These are phyloP conservation scores for Drosophila bifasciata DNA, from an alignment of 1,140 invertebrate genomes.

Conservation along the genomic window DNA sequence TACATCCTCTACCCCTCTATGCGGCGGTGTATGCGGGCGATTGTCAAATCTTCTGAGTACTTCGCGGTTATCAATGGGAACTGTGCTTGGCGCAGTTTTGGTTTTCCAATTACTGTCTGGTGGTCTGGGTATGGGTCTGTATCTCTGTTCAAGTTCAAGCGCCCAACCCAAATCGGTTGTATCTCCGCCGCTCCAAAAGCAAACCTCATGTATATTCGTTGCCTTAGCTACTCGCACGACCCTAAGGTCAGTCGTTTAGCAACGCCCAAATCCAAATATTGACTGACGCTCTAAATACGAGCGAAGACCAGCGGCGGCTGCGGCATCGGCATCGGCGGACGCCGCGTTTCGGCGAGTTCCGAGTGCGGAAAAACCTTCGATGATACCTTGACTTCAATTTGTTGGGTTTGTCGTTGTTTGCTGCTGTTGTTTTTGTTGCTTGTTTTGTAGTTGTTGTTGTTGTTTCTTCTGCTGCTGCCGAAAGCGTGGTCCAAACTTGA, in stretches of 20 bases:
- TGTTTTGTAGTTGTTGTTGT: constrained; percentile 20
- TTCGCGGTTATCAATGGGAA: constrained; percentile 3
- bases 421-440: not conserved
- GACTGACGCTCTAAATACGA: constrained; percentile 68
- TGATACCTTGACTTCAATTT: constrained; percentile 71
- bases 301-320: constrained; percentile 12
- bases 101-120: constrained; percentile 53
- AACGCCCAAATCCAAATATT: constrained; percentile 76
- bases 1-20: constrained; percentile 2
- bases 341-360: constrained; percentile 4
- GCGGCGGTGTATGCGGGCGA: constrained; percentile 55
- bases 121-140: constrained; percentile 3
- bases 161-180: constrained; percentile 64
- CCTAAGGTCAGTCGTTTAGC: constrained; percentile 71
- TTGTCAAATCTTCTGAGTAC: constrained; percentile 53
- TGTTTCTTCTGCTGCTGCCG: constrained; percentile 4
- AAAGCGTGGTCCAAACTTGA: too few relatives aligned
- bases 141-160: constrained; percentile 69
- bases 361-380: constrained; percentile 69
- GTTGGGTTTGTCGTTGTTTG: constrained; percentile 28
- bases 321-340: not conserved
- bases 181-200: constrained; percentile 1
- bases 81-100: constrained; percentile 15
- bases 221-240: too few relatives aligned
- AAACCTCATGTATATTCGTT: too few relatives aligned